Evolutionary conservation across 1,140 invertebrate genomes (phyloP).

Genomic region (Calephelis virginiensis): DNA sequence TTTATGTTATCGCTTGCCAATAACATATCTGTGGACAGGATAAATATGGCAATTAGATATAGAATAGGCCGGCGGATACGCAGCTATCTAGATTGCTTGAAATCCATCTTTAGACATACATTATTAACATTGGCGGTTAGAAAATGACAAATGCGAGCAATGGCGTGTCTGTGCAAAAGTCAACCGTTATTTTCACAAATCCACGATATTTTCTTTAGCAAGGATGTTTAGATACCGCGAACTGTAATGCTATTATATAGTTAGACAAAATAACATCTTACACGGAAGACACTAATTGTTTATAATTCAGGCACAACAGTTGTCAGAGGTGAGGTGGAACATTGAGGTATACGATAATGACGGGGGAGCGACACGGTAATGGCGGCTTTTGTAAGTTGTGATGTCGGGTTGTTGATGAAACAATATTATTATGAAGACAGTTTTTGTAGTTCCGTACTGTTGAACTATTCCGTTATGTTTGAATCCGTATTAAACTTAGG

Average conservation of each 20-base stretch:
- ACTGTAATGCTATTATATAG: not conserved
- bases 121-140: too few relatives aligned
- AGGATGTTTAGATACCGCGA: not conserved
- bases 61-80: too few relatives aligned
- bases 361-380: slow-evolving; percentile 40
- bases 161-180: too few relatives aligned
- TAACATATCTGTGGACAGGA: too few relatives aligned
- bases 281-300: slow-evolving; percentile 15
- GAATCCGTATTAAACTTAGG: too few relatives aligned
- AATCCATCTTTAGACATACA: too few relatives aligned
- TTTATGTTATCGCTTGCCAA: too few relatives aligned
- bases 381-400: slow-evolving; percentile 19
- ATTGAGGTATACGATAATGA: slow-evolving; percentile 40
- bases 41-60: too few relatives aligned
- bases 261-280: slow-evolving; percentile 12
- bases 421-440: slow-evolving; percentile 6
- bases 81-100: too few relatives aligned
- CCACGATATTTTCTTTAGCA: not conserved
- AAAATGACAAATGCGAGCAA: too few relatives aligned
- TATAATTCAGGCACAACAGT: slow-evolving; percentile 25
- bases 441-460: not conserved
- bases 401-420: slow-evolving; percentile 9
- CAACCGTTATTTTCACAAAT: not conserved
- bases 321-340: slow-evolving; percentile 41
- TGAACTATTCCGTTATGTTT: too few relatives aligned